Evolutionary conservation across 2,797 vertebrate genomes (phyloP), one percentile per base, ranked within the genome.

Genomic region (Hydrophis major): DNA sequence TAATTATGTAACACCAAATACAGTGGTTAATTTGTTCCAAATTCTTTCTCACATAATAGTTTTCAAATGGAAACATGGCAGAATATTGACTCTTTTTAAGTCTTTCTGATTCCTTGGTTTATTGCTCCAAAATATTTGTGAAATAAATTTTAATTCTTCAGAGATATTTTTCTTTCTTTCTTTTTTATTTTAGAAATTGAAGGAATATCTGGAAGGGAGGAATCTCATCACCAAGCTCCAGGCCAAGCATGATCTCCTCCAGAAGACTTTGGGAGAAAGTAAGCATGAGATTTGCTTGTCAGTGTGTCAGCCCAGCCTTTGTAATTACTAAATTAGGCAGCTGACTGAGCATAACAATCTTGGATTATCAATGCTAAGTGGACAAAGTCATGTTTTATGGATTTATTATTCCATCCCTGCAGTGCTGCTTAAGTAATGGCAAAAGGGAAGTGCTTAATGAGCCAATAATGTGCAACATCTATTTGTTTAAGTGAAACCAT

Each of bases 261-360:
- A 99, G 97, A 99, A 99, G 97, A 98, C 98, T 92, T 96, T 99
- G 95, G 99, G 99, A 98, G 99, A 99, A 97, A 99, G 99, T 99
- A 97, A 99, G 99, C 98, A 50, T 88, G 91, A 37, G 78, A 63
- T 59, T 25, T 0, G 7, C 90, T 86, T 11, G 0, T 37, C 6
- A 0, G 66, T 53, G 92, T 22, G 0, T 32, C 86, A 91, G 91
- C 93, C 91, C 8, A 93, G 88, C 94, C 55, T 0, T 6, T 13
- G 50, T 32, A 3, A 90, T 78, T 32, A 3, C 0, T 20, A 47
- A 4, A 4, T 91, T 86, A 87, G 83, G 42, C 91, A 93, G 92
- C 88, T 22, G 78, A 88, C 88, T 37, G 63, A 3, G 32, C 0
- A 16, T 74, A 32, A 37, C 59, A 2, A 0, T 42, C 83, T 56